Base-by-base conservation (phyloP, 2,888 invertebrate species). In the Zhuqinia jingwanae region DNA sequence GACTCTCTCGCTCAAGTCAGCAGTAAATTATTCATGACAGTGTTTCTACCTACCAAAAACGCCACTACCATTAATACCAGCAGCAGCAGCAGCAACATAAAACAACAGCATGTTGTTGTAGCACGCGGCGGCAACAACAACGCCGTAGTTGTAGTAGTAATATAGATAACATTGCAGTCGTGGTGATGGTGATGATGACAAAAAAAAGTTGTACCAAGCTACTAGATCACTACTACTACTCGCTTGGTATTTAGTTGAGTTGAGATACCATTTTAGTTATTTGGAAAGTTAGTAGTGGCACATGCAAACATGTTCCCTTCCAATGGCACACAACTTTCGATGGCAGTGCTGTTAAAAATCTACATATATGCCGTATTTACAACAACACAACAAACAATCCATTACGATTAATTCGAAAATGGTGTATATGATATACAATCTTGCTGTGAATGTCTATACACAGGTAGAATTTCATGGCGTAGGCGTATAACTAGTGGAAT, bases 21-120 rank as follows among this genome's bases (percentile, higher is more conserved):
- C 87, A 87, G 87, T 87, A 87, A 87, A 87, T 82, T 87, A 87
- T 87, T 87, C 87, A 87, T 87, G 87, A 87, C 87, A 87, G 82
- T 78, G 78, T 36, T 8, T 47, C 65, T 83, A 85, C 75, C 80
- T 75, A 80, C 65, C 50, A 63, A 81, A 36, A 36, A 36, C 36
- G 53, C 76, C 77, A 81, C 75, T 56, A 27, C 73, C 86, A 86
- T 80, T 70, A 85, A 58, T 65, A 75, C 56, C 56, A 75, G 75
- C 11, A 53, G 20, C 53, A 50, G 30, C 1, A 25, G 10, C 22
- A 27, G 30, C 53, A 75, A 56, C 73, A 75, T 27, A 75, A 56
- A 53, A 56, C 53, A 75, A 75, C 75, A 56, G 53, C 75, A 75
- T 30, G 53, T 30, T 75, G 53, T 53, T 75, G 27, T 75, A 53